Evolutionary conservation across 2,797 vertebrate genomes (phyloP).

Genomic region (Tokudaia muenninki): DNA sequence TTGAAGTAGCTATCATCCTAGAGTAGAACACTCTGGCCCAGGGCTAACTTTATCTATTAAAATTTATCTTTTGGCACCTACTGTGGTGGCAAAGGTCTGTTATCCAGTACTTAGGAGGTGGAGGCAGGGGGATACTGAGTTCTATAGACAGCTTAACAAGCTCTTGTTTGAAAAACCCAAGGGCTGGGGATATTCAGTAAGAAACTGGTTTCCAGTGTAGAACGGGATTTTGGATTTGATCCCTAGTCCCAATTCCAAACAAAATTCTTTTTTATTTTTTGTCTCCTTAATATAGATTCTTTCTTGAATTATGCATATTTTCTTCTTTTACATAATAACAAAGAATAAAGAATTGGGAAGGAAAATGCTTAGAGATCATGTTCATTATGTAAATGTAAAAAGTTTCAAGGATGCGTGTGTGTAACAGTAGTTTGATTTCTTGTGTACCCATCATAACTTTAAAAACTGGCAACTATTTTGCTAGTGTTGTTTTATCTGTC

Average conservation of each 20-base stretch:
- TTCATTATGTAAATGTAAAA: conserved; percentile 44
- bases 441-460: background rate
- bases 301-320: conserved; percentile 12
- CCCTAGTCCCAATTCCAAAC: background rate
- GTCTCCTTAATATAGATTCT: conserved; percentile 39
- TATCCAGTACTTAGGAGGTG: background rate
- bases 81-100: background rate
- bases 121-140: background rate
- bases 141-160: background rate
- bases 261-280: background rate
- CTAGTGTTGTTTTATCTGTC: conserved; percentile 4
- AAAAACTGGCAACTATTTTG: background rate
- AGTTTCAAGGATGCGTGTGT: conserved; percentile 19
- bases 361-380: background rate
- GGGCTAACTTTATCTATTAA: conserved; percentile 56
- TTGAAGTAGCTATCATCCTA: conserved; percentile 43
- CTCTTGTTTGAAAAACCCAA: background rate
- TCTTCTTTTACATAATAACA: conserved; percentile 42
- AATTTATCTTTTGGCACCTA: conserved; percentile 12
- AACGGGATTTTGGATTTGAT: background rate
- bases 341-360: background rate
- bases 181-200: background rate
- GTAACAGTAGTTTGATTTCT: background rate
- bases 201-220: background rate
- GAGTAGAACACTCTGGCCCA: conserved; percentile 51